phyloP scores from a whole-genome alignment of 2,797 vertebrate species.

The Morelia viridis region DNA sequence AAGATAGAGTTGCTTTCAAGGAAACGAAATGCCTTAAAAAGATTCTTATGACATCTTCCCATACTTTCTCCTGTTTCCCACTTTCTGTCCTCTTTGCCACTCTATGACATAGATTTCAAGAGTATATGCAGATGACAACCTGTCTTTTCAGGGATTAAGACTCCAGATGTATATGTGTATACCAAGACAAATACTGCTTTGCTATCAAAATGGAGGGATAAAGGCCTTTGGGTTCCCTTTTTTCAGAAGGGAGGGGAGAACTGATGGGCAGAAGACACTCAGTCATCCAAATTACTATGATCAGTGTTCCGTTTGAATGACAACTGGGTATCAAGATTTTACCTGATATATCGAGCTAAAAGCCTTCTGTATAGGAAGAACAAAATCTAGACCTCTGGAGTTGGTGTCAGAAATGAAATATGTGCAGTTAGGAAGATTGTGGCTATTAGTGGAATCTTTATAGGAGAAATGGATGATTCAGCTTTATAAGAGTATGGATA shows the following conservation, averaged over 20 bases:
- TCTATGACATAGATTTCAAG: background rate
- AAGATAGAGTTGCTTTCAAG: background rate
- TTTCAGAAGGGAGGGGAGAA: background rate
- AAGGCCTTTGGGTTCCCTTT: background rate
- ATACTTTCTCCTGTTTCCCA: background rate
- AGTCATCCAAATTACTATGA: background rate
- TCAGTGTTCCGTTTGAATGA: background rate
- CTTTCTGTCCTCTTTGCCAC: background rate
- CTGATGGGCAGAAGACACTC: background rate
- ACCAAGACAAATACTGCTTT: background rate
- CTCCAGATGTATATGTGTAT: background rate
- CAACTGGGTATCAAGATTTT: background rate
- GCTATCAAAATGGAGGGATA: too few species aligned
- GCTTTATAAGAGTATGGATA: background rate
- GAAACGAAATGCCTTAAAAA: background rate
- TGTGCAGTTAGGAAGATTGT: too few species aligned
- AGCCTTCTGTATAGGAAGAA: slow-evolving; percentile 13
- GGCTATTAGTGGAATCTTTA: background rate
- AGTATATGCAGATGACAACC: background rate
- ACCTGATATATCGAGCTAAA: background rate
- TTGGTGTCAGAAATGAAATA: background rate
- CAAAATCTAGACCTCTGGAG: slow-evolving; percentile 2
- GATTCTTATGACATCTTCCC: background rate
- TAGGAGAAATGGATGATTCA: background rate
- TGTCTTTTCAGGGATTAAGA: background rate